Evolutionary conservation across 2,113 vertebrate genomes (phyloP), one percentile per base, ranked within the genome.

Genomic region (Lasiurus cinereus): DNA sequence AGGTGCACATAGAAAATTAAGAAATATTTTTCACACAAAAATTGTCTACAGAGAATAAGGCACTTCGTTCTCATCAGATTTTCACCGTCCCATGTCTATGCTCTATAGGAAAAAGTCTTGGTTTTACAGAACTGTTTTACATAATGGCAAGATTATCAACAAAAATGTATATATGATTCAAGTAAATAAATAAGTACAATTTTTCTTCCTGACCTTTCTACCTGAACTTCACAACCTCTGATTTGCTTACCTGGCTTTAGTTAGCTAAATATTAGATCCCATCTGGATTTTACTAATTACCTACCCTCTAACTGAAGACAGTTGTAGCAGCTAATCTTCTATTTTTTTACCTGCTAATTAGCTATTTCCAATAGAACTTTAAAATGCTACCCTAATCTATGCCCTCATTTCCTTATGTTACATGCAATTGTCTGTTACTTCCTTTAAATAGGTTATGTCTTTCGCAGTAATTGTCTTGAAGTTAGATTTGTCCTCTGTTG

Each of bases 281-380:
- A 50, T 79, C 16, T 91, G 16, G 21, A 64, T 83, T 93, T 85
- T 27, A 90, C 33, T 88, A 95, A 95, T 83, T 79, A 70, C 21
- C 19, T 90, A 19, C 24, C 24, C 2, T 96, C 22, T 92, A 83
- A 66, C 2, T 39, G 48, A n/a, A 76, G 74, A 90, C 48, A 74
- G 14, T 39, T 52, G 36, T 6, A 86, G 3, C 31, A 94, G 66
- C 39, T 78, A 93, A 90, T 74, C 90, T 95, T 50, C 64, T 95
- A 78, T 82, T 92, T 96, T 95, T 97, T 95, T 96, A 94, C 16
- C 73, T 90, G 8, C 27, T 95, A 92, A 96, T 96, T 93, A 88
- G 54, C 62, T 72, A 90, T 82, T 84, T 82, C 33, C 59, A 87
- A 54, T 31, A 93, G 59, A 93, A 91, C 95, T 96, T 94, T 66